Evolutionary conservation across 2,888 invertebrate species (phyloP), one percentile per base, ranked within the genome.

Genomic region (Cryptophagus acutangulus): DNA sequence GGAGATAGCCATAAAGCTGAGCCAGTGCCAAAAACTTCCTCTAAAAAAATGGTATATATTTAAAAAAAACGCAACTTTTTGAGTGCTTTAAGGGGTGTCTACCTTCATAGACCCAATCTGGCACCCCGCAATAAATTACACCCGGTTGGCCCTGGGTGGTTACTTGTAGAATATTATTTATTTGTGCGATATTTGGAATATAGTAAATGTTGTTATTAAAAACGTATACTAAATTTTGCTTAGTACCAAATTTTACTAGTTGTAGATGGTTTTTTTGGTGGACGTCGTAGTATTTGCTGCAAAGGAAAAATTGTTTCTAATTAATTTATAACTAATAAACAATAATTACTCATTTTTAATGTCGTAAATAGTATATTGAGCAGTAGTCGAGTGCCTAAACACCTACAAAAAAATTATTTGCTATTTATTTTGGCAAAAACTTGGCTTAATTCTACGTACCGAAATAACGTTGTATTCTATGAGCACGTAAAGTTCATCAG

Each of bases 71-170:
- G 12, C 14, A 36, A 16, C 28, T 29, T 5, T 33, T n/a, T 33
- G 12, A 33, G 33, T 13, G 13, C 2, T 12, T n/a, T n/a, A n/a
- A n/a, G n/a, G n/a, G n/a, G n/a, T n/a, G n/a, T 35, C 28, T 64
- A 86, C 87, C 87, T 79, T 93, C 93, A 63, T 94, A 94, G 24
- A 93, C 82, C 94, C 94, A 94, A 66, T 94, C 93, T 5, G 91
- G 79, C 13, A 87, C 75, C 2, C 92, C 92, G 63, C 87, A 86
- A 65, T 84, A 91, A 20, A 59, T 44, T 36, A 90, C 71, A n/a
- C 55, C 57, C n/a, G 42, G 34, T 10, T 42, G 36, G 10, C 59
- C 59, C 52, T 75, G 78, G 0, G 62, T 68, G 0, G 90, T 88
- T 12, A 58, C 52, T 40, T 41, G 65, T 61, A n/a, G n/a, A n/a